phyloP scores from a whole-genome alignment of 2,113 vertebrate genomes.

The Apodemus speciosus region DNA sequence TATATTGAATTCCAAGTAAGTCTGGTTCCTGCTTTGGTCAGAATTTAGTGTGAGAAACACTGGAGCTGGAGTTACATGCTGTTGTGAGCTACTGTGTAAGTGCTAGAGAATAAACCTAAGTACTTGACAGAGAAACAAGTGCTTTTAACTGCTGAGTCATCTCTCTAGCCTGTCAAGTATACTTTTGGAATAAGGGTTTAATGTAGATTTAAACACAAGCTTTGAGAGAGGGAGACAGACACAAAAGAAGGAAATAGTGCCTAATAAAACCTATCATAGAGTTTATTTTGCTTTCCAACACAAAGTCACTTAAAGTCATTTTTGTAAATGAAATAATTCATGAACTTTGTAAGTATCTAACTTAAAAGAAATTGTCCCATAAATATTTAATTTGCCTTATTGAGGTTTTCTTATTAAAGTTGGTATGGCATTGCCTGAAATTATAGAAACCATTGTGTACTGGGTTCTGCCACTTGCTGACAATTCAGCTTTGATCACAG shows the following conservation, averaged over 20 bases:
- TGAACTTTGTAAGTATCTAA: background rate
- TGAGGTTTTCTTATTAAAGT: background rate
- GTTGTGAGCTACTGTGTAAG: background rate
- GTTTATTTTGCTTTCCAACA: background rate
- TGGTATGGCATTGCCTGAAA: background rate
- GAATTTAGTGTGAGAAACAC: background rate
- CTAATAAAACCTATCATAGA: background rate
- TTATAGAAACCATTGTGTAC: background rate
- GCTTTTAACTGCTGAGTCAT: background rate
- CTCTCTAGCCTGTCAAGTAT: background rate
- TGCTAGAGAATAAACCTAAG: background rate
- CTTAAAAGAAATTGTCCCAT: background rate
- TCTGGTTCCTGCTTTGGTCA: background rate
- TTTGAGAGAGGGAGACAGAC: background rate
- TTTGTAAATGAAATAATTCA: background rate
- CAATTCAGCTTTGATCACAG: background rate
- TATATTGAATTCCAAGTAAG: background rate
- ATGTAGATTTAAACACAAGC: background rate
- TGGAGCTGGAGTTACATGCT: background rate
- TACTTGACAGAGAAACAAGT: too few species aligned
- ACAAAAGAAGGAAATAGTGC: background rate
- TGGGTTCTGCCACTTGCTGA: background rate
- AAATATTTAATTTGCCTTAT: background rate
- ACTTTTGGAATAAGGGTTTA: background rate
- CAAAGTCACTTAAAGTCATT: background rate